phyloP scores from a whole-genome alignment of 2,113 vertebrate species.

The Hepsetus odoe region DNA sequence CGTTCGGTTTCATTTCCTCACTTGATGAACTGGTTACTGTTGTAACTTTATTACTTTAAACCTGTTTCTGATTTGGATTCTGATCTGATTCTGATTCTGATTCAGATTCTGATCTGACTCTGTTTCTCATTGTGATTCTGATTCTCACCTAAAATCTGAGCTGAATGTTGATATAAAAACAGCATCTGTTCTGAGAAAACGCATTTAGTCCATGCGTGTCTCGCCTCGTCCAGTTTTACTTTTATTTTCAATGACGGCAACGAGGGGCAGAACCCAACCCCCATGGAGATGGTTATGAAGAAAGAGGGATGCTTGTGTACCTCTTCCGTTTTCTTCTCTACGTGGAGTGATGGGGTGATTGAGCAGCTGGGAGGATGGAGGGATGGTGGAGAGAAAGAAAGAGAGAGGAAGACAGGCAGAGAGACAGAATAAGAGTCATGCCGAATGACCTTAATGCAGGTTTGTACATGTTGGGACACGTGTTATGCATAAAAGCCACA shows the following conservation, averaged over 20 bases:
- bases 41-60: too few species aligned
- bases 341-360: constrained; percentile 5
- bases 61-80: too few species aligned
- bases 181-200: too few species aligned
- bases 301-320: constrained; percentile 2
- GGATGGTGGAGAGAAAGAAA: constrained; percentile 20
- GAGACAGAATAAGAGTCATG: constrained; percentile 4
- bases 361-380: constrained; percentile 21
- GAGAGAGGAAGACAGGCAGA: constrained; percentile 8
- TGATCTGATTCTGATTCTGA: too few species aligned
- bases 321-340: constrained; percentile 8
- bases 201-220: too few species aligned
- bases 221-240: too few species aligned
- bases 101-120: too few species aligned
- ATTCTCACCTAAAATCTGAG: too few species aligned
- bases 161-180: too few species aligned
- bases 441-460: not conserved
- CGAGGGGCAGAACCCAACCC: constrained; percentile 29
- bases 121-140: too few species aligned
- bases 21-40: too few species aligned
- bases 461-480: not conserved
- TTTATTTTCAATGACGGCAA: not conserved
- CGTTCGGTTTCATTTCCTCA: too few species aligned
- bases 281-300: not conserved
- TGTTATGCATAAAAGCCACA: not conserved